These are phyloP conservation scores for Alauda arvensis DNA, from an alignment of 2,797 vertebrate species.

Conservation along the genomic window DNA sequence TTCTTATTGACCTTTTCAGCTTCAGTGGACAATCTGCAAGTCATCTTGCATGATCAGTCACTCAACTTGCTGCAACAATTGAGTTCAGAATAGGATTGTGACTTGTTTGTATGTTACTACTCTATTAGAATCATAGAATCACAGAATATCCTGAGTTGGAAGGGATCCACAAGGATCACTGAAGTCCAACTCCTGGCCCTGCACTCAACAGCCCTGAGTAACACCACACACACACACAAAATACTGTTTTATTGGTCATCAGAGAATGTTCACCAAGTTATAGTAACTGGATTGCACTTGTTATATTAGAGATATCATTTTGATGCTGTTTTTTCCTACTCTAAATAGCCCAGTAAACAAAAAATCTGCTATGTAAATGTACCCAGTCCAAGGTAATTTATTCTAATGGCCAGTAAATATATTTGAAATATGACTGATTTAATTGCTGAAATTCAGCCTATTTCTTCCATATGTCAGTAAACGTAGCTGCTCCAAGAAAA, in stretches of 20 bases:
- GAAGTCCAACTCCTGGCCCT: not conserved
- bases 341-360: slow-evolving; percentile 42
- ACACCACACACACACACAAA: not conserved
- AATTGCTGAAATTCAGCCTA: slow-evolving; percentile 53
- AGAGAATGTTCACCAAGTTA: not conserved
- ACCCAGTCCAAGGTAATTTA: slow-evolving; percentile 37
- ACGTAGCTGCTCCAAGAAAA: slow-evolving; percentile 44
- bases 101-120: not conserved
- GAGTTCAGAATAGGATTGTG: slow-evolving; percentile 5
- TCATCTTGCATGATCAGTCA: not conserved
- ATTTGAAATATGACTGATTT: slow-evolving; percentile 57
- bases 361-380: slow-evolving; percentile 53
- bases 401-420: slow-evolving; percentile 34
- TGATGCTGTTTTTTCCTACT: slow-evolving; percentile 20
- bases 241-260: not conserved
- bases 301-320: slow-evolving; percentile 27
- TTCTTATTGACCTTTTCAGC: not conserved
- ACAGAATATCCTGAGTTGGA: not conserved
- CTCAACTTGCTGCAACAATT: not conserved
- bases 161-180: not conserved
- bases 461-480: slow-evolving; percentile 58
- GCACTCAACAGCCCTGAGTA: not conserved
- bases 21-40: slow-evolving; percentile 26
- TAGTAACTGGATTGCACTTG: slow-evolving; percentile 43
- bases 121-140: not conserved